phyloP scores from a whole-genome alignment of 2,797 vertebrate species.

The Thripadectes ignobilis region DNA sequence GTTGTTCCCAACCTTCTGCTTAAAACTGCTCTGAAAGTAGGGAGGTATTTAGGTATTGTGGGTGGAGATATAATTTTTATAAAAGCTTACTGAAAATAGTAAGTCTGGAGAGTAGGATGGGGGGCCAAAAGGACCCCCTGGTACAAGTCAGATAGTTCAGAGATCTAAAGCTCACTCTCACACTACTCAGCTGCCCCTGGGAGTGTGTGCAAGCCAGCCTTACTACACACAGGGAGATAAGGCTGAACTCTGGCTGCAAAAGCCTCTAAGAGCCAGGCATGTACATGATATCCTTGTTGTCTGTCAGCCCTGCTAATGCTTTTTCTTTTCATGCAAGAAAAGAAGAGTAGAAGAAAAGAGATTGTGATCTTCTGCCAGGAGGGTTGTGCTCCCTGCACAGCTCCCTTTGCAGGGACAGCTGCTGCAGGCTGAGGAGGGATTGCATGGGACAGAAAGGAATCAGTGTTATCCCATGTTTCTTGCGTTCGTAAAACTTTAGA shows the following conservation, averaged over 20 bases:
- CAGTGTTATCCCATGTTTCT: not conserved
- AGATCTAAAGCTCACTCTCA: not conserved
- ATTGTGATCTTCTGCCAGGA: not conserved
- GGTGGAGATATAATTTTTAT: not conserved
- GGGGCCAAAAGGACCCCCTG: not conserved
- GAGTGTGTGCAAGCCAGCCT: not conserved
- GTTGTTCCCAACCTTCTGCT: not conserved
- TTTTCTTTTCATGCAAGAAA: not conserved
- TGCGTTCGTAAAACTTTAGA: not conserved
- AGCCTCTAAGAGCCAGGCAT: not conserved
- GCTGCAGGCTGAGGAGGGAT: not conserved
- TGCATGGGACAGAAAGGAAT: not conserved
- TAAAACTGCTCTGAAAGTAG: not conserved
- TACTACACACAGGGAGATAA: not conserved
- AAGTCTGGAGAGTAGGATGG: not conserved
- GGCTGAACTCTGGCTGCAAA: not conserved
- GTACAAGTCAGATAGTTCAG: not conserved
- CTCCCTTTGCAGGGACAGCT: not conserved
- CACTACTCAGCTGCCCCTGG: not conserved
- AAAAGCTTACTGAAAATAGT: not conserved
- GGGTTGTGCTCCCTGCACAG: not conserved
- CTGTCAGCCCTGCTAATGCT: not conserved
- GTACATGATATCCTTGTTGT: accelerated
- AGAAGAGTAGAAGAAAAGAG: not conserved
- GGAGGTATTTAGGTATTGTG: not conserved